Base-by-base conservation (phyloP, 35 echinoderm and acorn worm genomes). In the Patiria miniata region DNA sequence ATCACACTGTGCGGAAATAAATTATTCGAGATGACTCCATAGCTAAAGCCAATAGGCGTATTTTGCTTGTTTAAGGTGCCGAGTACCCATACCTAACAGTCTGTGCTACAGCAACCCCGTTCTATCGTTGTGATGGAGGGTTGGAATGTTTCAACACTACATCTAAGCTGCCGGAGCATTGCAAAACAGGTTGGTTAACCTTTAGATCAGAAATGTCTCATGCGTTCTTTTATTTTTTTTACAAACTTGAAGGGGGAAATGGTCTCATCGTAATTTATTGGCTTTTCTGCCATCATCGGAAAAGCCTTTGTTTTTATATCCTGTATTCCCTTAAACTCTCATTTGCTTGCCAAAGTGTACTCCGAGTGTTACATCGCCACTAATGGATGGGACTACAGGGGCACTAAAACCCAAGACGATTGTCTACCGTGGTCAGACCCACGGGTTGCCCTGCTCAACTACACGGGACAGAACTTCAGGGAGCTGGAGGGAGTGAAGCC, bases 101-200 rank as follows among this genome's bases (percentile, higher is more conserved):
- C 42, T 47, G 42, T 47, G 42, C 4, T 47, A 47, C 42, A 4
- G 42, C 12, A 47, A 47, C 42, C 42, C 42, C 42, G 4, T 47
- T 47, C 12, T 47, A 47, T 34, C 7, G 53, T 33, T 84, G 82
- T 60, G 39, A 8, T 34, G 34, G 82, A 10, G 29, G 38, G 36
- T 61, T 84, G 5, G 57, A 37, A 4, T 84, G 82, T 60, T 84
- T 34, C 28, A 33, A 58, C 21, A 7, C 18, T 2, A 37, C 37
- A 2, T 59, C 51, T 26, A 37, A 19, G 2, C 38, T 84, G 19
- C 82, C 82, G 1, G 54, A 84, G 53, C 82, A 51, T 26, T 84
- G 82, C 38, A 84, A 84, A 53, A 60, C 82, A 58, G 82, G 82
- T 84, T 17, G 16, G 40, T 53, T 7, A 34, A 36, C 12, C 12